Evolutionary conservation across 2,888 invertebrate species (phyloP), one percentile per base, ranked within the genome.

Genomic region (Homarus gammarus): DNA sequence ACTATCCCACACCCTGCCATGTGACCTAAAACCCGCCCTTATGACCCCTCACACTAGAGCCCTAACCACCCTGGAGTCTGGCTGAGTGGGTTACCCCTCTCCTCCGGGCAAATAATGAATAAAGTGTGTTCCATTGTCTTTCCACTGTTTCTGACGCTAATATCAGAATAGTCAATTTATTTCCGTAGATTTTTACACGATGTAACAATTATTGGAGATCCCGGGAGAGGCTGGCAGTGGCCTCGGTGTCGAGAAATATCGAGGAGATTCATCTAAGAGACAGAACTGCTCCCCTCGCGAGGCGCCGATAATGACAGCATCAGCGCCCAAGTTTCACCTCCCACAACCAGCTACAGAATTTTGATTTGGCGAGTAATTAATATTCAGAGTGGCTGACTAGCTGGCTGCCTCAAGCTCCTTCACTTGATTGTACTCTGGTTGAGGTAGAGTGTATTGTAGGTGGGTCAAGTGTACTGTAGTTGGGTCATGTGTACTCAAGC

Each of bases 161-260:
- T 91, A 91, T 91, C 91, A 84, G 91, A 91, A 91, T 91, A 91
- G 89, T 91, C 91, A 89, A 91, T 91, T 91, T 91, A 91, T 91
- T 90, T 91, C 89, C 83, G 81, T 75, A 84, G 87, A 91, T 90
- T 91, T 91, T 91, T 91, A 91, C 91, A 90, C 89, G 91, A 87
- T 90, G 90, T 90, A 90, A 90, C 90, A 90, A 90, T 90, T 90
- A 90, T 90, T 83, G 86, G 72, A 84, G 90, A 70, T 78, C 90
- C 81, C 82, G 38, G 75, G 87, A 87, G 82, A 87, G 73, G 61
- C 73, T 61, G 78, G 75, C 87, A 75, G 79, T 81, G 68, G 78
- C 82, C 64, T 82, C 38, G 44, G 75, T 82, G 87, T 82, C 82
- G 83, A 68, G 83, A 87, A 87, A 87, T 83, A 83, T 87, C 82